Conservation (phyloP, 2,113 vertebrate genomes). For the Pelmatolapia mariae region DNA sequence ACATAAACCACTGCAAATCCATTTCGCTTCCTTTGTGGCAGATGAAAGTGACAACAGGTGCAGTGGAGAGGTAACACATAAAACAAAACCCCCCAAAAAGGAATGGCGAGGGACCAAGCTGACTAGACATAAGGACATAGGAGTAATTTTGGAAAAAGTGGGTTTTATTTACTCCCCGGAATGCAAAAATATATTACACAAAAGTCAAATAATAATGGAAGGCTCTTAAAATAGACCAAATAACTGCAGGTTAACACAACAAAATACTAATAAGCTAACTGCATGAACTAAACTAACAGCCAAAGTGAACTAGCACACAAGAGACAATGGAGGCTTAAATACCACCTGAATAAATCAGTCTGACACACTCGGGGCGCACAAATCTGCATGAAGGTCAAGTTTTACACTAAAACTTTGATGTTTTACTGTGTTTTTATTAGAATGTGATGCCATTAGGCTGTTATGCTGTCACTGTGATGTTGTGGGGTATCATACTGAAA, state of each 20-base stretch:
- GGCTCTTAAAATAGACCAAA: neutral
- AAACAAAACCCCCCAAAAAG: neutral
- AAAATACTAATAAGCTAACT: neutral
- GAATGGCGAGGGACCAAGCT: neutral
- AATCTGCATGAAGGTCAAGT: neutral
- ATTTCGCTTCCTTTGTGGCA: neutral
- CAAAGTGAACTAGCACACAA: neutral
- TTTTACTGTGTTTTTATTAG: neutral
- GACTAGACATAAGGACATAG: neutral
- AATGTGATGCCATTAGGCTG: neutral
- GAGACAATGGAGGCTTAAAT: neutral
- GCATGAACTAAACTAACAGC: neutral
- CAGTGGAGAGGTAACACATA: neutral
- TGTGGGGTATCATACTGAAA: neutral
- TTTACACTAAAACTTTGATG: neutral
- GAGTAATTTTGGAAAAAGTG: neutral
- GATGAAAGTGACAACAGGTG: neutral
- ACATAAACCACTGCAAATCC: neutral
- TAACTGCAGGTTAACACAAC: neutral
- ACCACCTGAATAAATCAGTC: neutral
- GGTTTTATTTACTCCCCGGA: neutral
- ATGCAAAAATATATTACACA: neutral
- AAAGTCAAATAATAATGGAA: neutral
- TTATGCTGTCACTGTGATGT: neutral
- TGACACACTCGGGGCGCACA: neutral